Evolutionary conservation across 2,113 vertebrate species (phyloP).

Genomic region (Antechinus flavipes): DNA sequence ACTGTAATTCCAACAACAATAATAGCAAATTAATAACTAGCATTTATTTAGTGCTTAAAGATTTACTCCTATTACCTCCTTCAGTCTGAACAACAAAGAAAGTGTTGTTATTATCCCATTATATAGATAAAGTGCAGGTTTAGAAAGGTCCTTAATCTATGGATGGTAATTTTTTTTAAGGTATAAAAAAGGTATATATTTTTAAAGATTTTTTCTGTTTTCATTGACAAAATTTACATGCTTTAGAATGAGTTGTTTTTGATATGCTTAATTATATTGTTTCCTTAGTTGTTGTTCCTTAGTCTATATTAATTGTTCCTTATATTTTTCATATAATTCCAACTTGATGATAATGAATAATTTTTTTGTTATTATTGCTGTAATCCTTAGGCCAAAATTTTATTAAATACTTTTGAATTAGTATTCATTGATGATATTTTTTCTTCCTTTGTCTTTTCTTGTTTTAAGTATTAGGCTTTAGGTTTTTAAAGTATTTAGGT

Average conservation of each 20-base stretch:
- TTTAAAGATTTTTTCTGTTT: not conserved
- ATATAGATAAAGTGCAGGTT: not conserved
- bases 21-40: not conserved
- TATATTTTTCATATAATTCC: not conserved
- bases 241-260: not conserved
- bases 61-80: not conserved
- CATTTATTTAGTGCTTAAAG: not conserved
- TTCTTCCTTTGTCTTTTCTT: not conserved
- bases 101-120: not conserved
- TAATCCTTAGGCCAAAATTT: not conserved
- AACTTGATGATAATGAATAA: not conserved
- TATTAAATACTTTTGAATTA: not conserved
- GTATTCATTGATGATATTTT: not conserved
- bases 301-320: not conserved
- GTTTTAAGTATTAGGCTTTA: not conserved
- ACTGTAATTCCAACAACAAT: not conserved
- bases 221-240: too few species aligned
- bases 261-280: not conserved
- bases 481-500: not conserved
- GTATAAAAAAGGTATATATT: not conserved
- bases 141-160: not conserved
- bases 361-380: not conserved
- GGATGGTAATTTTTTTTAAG: not conserved
- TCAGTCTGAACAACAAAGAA: not conserved
- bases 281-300: not conserved